Evolutionary conservation across 2,113 vertebrate species (phyloP).

Genomic region (Rana temporaria): DNA sequence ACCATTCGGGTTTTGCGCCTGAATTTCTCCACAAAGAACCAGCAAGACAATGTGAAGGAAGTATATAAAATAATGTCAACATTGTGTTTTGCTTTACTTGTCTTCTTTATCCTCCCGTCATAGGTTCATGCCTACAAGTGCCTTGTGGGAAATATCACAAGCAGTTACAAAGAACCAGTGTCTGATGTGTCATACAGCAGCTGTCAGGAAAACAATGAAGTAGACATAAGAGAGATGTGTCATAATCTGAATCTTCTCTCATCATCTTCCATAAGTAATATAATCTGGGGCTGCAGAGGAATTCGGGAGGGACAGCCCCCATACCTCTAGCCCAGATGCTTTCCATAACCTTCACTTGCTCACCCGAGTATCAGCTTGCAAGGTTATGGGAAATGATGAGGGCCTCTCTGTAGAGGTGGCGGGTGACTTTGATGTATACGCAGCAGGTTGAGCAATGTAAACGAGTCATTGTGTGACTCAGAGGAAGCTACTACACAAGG

Average conservation of each 20-base stretch:
- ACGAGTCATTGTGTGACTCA: constrained; percentile 32
- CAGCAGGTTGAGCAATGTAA: not conserved
- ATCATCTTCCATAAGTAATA: constrained; percentile 20
- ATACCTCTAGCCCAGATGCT: constrained; percentile 40
- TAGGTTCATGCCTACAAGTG: no score
- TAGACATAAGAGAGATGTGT: not conserved
- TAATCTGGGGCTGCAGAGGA: not conserved
- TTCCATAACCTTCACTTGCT: constrained; percentile 57
- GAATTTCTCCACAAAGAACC: no score
- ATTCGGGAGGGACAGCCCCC: not conserved
- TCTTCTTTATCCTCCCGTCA: no score
- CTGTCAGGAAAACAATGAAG: not conserved
- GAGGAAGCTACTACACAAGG: not conserved
- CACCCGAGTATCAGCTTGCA: constrained; percentile 52
- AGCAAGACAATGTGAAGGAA: no score
- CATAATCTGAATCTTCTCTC: not conserved
- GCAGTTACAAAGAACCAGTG: not conserved
- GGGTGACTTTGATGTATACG: constrained; percentile 59
- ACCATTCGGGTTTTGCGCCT: no score
- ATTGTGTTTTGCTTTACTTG: no score
- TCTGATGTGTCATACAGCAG: not conserved
- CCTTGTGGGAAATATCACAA: no score
- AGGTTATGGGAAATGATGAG: constrained; percentile 49
- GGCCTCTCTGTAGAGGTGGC: constrained; percentile 27
- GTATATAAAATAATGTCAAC: no score